A percentile compares a stretch with the other conserved stretches of the same genome.
These are phyloP conservation scores for Drosophila triauraria DNA, from an alignment of 1,140 invertebrate species.

Conservation along the genomic window DNA sequence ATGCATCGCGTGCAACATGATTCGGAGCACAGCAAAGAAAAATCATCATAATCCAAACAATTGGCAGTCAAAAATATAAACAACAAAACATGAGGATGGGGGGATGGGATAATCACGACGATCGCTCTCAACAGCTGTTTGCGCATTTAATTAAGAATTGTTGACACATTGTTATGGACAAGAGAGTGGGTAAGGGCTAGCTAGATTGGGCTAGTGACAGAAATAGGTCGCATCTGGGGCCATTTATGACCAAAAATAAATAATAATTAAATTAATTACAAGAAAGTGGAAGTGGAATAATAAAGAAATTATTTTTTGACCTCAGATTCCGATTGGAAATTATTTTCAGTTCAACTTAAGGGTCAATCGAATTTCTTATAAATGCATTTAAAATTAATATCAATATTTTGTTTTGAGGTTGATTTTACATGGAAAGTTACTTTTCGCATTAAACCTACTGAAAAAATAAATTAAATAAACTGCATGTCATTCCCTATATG, in stretches of 20 bases:
- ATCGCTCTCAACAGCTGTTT: slow-evolving; percentile 35
- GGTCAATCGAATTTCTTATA: no score
- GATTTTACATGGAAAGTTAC: no score
- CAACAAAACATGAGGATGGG: slow-evolving; percentile 30
- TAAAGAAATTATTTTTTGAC: no score
- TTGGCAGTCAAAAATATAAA: slow-evolving; percentile 60
- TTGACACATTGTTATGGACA: neutral
- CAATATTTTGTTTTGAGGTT: no score
- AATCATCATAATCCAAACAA: slow-evolving; percentile 57
- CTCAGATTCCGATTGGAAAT: no score
- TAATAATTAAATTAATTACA: no score
- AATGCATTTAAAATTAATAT: no score
- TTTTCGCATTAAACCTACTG: no score
- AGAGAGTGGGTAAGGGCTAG: neutral
- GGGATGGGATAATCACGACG: neutral
- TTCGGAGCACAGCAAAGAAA: slow-evolving; percentile 17
- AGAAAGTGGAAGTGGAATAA: no score
- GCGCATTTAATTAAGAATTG: slow-evolving; percentile 21
- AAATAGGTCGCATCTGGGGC: slow-evolving; percentile 57
- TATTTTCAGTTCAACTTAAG: no score
- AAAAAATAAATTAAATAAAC: no score
- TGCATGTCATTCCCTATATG: neutral
- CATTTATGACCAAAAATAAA: no score
- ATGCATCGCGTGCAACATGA: slow-evolving; percentile 63
- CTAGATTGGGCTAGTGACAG: slow-evolving; percentile 10